Evolutionary conservation across 1,140 invertebrate genomes (phyloP).

Genomic region (Caenorhabditis briggsae): DNA sequence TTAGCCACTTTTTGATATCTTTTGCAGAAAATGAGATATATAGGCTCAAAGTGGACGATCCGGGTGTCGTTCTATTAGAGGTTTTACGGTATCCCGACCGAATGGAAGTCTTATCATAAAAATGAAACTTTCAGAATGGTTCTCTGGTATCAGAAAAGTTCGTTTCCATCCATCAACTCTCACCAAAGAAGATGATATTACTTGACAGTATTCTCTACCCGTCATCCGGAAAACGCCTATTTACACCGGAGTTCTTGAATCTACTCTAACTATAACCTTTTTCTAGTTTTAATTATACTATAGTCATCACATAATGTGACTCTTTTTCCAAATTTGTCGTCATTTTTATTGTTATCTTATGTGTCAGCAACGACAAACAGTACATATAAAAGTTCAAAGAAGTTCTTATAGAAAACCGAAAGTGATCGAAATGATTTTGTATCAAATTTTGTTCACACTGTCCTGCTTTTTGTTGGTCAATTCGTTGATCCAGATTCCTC

Average conservation of each 20-base stretch:
- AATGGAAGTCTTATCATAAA: not conserved
- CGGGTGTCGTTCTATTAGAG: no score
- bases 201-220: conserved; percentile 9
- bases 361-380: not conserved
- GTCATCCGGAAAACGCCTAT: conserved; percentile 25
- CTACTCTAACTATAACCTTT: not conserved
- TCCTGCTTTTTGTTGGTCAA: not conserved
- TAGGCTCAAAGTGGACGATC: no score
- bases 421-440: not conserved
- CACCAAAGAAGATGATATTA: conserved; percentile 8
- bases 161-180: not conserved
- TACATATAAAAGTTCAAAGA: conserved; percentile 23
- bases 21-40: no score
- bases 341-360: not conserved
- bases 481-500: conserved; percentile 23
- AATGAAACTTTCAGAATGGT: not conserved
- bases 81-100: no score
- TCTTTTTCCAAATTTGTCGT: not conserved
- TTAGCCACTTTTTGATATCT: no score
- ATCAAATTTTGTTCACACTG: not conserved
- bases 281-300: not conserved
- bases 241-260: conserved; percentile 13
- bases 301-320: not conserved
- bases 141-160: conserved; percentile 29
- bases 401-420: not conserved